Percentiles rank a stretch among this genome's conserved stretches.
Evolutionary conservation across 2,797 vertebrate species (phyloP).

Genomic region (Rhadinocentrus ornatus): DNA sequence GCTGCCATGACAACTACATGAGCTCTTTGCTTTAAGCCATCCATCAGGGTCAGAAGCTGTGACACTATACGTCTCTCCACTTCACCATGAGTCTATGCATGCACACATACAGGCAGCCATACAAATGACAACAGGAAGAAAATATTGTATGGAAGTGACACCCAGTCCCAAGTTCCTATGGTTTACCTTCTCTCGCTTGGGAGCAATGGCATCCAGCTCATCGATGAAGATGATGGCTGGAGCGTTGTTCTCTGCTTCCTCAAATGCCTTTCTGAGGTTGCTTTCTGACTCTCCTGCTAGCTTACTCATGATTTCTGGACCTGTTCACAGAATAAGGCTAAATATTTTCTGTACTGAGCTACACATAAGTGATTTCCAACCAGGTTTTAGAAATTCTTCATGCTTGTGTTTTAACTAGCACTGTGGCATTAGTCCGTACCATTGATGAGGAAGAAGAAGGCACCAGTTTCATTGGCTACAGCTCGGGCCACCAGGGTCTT

Average conservation of each 20-base stretch:
- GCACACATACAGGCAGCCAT: slow-evolving; percentile 1
- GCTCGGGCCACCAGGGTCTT: slow-evolving; percentile 84
- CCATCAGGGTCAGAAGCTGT: slow-evolving; percentile 96
- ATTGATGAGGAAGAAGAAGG: slow-evolving; percentile 86
- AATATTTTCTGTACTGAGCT: slow-evolving; percentile 18
- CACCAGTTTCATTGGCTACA: slow-evolving; percentile 84
- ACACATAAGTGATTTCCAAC: not conserved
- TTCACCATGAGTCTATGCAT: slow-evolving; percentile 91
- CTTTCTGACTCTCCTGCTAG: slow-evolving; percentile 96
- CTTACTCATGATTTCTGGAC: slow-evolving; percentile 98
- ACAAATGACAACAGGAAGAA: not conserved
- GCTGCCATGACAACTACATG: slow-evolving; percentile 98
- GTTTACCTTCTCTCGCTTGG: slow-evolving; percentile 95
- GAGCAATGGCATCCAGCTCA: slow-evolving; percentile 95
- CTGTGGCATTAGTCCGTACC: slow-evolving; percentile 33
- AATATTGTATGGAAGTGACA: not conserved
- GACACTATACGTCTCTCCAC: slow-evolving; percentile 96
- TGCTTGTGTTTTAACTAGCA: not conserved
- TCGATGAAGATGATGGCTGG: slow-evolving; percentile 98
- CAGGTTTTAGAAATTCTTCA: not conserved
- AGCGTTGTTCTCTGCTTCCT: slow-evolving; percentile 96
- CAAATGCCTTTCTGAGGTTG: slow-evolving; percentile 96
- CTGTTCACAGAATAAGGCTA: slow-evolving; percentile 67
- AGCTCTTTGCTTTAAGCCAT: slow-evolving; percentile 94
- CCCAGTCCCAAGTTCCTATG: not conserved